These are phyloP conservation scores for Scrobipalpa atriplicella DNA, from an alignment of 2,888 invertebrate genomes.

Conservation along the genomic window DNA sequence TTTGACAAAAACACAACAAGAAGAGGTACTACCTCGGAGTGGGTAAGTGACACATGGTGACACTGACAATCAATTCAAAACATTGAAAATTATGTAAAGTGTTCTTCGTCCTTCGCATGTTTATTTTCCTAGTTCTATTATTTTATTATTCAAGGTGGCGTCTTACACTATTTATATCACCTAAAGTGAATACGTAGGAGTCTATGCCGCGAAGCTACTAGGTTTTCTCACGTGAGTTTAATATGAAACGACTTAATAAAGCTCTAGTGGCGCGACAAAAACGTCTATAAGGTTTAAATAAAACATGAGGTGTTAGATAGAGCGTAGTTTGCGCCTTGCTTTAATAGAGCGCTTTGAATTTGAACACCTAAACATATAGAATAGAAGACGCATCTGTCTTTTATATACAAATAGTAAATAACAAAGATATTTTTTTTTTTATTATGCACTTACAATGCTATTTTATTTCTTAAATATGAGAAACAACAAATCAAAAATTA, in stretches of 20 bases:
- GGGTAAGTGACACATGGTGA: too few species aligned
- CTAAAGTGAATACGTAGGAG: background rate
- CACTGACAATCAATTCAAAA: too few species aligned
- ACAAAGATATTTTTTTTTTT: too few species aligned
- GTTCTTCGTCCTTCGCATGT: too few species aligned
- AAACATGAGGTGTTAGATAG: conserved; percentile 29
- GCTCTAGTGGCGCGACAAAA: conserved; percentile 23
- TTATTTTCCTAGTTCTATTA: background rate
- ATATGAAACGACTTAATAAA: conserved; percentile 25
- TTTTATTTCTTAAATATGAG: too few species aligned
- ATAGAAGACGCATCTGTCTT: too few species aligned
- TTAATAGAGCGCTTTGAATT: conserved; percentile 21
- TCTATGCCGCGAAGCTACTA: background rate
- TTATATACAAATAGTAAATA: too few species aligned
- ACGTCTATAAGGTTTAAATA: conserved; percentile 28
- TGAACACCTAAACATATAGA: background rate
- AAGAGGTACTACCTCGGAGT: too few species aligned
- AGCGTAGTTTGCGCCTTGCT: conserved; percentile 8
- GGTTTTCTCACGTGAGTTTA: conserved; percentile 13
- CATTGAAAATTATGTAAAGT: too few species aligned
- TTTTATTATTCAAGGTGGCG: background rate
- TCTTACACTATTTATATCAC: background rate
- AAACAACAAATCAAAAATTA: too few species aligned
- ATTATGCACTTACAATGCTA: too few species aligned
- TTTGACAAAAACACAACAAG: too few species aligned